These are phyloP conservation scores for Lycia hirtaria DNA, from an alignment of 2,888 invertebrate genomes.

Conservation along the genomic window DNA sequence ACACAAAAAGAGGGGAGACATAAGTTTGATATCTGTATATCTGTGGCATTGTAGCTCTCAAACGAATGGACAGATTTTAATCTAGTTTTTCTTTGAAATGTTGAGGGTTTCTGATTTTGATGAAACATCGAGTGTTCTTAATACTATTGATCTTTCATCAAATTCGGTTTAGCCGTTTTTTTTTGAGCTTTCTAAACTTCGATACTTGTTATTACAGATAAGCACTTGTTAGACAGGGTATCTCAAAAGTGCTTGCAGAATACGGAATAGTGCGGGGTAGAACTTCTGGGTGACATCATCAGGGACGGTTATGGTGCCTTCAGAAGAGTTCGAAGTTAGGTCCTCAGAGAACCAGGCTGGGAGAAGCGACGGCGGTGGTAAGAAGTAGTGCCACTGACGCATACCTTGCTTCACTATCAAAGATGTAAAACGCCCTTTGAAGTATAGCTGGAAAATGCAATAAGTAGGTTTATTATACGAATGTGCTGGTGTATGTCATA, in stretches of 20 bases:
- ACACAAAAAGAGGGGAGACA: too few relatives aligned
- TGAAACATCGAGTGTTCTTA: too few relatives aligned
- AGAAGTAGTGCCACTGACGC: slow-evolving; percentile 55
- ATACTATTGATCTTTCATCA: too few relatives aligned
- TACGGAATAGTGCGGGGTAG: slow-evolving; percentile 38
- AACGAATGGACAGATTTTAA: too few relatives aligned
- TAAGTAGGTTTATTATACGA: neutral
- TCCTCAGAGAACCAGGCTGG: slow-evolving; percentile 62
- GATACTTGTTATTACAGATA: too few relatives aligned
- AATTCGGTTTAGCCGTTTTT: too few relatives aligned
- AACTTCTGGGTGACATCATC: slow-evolving; percentile 48
- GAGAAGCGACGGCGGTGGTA: slow-evolving; percentile 49
- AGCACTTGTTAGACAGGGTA: slow-evolving; percentile 8
- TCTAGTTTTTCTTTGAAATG: too few relatives aligned
- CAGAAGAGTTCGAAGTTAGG: slow-evolving; percentile 36
- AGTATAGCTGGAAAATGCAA: slow-evolving; percentile 54
- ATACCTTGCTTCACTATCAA: slow-evolving; percentile 48
- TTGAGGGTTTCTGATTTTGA: too few relatives aligned
- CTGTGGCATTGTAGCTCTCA: too few relatives aligned
- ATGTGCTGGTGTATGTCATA: neutral
- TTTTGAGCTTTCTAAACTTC: too few relatives aligned
- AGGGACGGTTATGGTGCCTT: slow-evolving; percentile 50
- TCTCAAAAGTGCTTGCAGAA: slow-evolving; percentile 11
- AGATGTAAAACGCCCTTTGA: slow-evolving; percentile 54
- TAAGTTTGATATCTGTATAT: too few relatives aligned